phyloP scores from a whole-genome alignment of 2,888 invertebrate genomes.

The Cynaeus angustus region DNA sequence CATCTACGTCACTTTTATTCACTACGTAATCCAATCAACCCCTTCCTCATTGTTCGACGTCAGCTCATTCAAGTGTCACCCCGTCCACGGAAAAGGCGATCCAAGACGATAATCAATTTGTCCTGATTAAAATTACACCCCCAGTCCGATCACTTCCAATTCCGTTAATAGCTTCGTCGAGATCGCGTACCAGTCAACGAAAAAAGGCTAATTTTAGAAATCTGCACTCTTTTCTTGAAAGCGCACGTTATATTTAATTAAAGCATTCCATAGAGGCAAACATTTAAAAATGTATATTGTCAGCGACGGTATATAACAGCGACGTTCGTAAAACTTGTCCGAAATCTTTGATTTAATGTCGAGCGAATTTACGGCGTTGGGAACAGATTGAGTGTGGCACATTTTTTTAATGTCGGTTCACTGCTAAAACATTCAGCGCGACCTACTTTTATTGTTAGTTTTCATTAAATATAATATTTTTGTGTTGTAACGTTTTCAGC shows the following conservation, averaged over 20 bases:
- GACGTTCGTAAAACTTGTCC: constrained; percentile 1
- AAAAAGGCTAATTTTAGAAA: neutral
- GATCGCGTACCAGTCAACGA: neutral
- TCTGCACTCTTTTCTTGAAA: no score
- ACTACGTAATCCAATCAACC: constrained; percentile 5
- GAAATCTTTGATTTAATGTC: constrained; percentile 3
- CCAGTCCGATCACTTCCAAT: neutral
- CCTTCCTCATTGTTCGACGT: neutral
- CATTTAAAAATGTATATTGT: no score
- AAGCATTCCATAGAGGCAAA: no score
- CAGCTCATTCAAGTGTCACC: constrained; percentile 4
- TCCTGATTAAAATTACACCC: constrained; percentile 24
- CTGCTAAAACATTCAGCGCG: no score
- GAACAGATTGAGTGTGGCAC: neutral
- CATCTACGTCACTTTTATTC: neutral
- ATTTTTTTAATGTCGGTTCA: no score
- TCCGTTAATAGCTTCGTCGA: neutral
- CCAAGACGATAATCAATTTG: constrained; percentile 15
- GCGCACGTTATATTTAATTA: no score
- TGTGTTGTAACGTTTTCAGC: neutral
- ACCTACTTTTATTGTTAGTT: no score
- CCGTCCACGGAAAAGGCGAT: neutral
- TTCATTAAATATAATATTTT: neutral
- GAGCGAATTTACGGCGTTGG: neutral
- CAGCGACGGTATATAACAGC: neutral